These are phyloP conservation scores for Muntiacus muntjak DNA, from an alignment of 2,113 vertebrate species.

Conservation along the genomic window DNA sequence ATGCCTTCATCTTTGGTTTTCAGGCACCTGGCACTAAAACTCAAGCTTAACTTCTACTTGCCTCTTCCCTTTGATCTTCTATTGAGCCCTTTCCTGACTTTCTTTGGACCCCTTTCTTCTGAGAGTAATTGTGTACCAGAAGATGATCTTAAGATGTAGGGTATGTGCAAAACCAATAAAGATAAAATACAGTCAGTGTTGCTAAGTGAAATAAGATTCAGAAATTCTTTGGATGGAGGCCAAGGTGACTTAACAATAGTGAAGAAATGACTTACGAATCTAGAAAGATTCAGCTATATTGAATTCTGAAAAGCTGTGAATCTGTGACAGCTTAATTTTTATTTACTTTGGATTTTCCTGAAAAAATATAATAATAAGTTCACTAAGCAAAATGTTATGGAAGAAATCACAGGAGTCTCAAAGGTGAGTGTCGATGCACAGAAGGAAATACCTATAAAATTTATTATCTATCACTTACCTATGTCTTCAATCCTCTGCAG, in stretches of 20 bases:
- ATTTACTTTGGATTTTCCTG: slow-evolving; percentile 12
- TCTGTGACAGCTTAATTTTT: neutral
- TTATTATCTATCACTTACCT: neutral
- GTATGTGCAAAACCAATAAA: neutral
- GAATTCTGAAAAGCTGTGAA: slow-evolving; percentile 9
- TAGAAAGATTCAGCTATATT: neutral
- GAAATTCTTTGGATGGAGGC: neutral
- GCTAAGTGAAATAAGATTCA: neutral
- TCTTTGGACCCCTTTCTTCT: neutral
- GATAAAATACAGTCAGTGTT: neutral
- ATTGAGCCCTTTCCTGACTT: no score
- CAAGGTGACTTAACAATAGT: neutral
- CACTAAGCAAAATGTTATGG: neutral
- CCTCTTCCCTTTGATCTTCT: neutral
- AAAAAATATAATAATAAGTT: neutral
- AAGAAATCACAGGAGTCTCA: slow-evolving; percentile 8
- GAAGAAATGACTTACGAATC: neutral
- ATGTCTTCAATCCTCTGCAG: neutral
- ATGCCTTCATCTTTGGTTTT: neutral
- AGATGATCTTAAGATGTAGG: neutral
- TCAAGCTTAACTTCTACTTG: neutral
- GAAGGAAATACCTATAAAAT: neutral
- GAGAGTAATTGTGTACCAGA: neutral
- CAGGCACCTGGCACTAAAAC: neutral
- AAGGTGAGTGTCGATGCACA: neutral